phyloP scores from a whole-genome alignment of 2,888 invertebrate species.

The Drosophila nigritarsus region DNA sequence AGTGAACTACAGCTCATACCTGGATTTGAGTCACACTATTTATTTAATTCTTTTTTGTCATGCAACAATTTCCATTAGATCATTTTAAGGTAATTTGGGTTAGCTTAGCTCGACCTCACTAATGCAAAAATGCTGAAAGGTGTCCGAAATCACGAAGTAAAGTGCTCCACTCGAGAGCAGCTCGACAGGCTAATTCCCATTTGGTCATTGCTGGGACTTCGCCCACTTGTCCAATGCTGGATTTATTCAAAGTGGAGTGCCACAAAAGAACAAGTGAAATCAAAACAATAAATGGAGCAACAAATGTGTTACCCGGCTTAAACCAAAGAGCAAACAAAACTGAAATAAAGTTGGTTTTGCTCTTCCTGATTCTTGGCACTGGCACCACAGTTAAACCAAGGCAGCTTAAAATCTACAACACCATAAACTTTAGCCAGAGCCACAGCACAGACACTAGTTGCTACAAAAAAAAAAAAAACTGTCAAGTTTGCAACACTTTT shows the following conservation, averaged over 20 bases:
- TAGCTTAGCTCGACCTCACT: slow-evolving; percentile 34
- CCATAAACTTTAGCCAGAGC: slow-evolving; percentile 40
- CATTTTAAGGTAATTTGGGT: slow-evolving; percentile 56
- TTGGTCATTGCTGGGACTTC: slow-evolving; percentile 23
- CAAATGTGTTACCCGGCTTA: slow-evolving; percentile 40
- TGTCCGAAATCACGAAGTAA: not conserved
- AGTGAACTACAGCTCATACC: not conserved
- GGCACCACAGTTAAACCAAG: slow-evolving; percentile 31
- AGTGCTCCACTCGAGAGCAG: not conserved
- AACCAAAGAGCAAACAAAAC: slow-evolving; percentile 32
- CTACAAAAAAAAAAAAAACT: slow-evolving; percentile 12
- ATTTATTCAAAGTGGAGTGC: slow-evolving; percentile 4
- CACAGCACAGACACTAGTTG: slow-evolving; percentile 36
- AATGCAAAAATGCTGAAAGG: slow-evolving; percentile 3
- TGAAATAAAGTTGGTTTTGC: slow-evolving; percentile 46
- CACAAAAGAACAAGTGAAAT: slow-evolving; percentile 30
- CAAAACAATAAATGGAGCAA: slow-evolving; percentile 53
- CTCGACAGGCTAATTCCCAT: not conserved
- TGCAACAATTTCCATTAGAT: slow-evolving; percentile 35
- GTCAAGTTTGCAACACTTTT: slow-evolving; percentile 36
- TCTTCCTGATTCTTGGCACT: slow-evolving; percentile 47
- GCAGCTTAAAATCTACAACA: slow-evolving; percentile 26
- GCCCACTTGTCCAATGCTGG: slow-evolving; percentile 5
- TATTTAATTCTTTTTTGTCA: not conserved
- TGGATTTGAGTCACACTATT: not conserved